Percentiles rank a stretch among this genome's conserved stretches.
These are phyloP conservation scores for Microplitis mediator DNA, from an alignment of 1,140 invertebrate genomes.

Conservation along the genomic window DNA sequence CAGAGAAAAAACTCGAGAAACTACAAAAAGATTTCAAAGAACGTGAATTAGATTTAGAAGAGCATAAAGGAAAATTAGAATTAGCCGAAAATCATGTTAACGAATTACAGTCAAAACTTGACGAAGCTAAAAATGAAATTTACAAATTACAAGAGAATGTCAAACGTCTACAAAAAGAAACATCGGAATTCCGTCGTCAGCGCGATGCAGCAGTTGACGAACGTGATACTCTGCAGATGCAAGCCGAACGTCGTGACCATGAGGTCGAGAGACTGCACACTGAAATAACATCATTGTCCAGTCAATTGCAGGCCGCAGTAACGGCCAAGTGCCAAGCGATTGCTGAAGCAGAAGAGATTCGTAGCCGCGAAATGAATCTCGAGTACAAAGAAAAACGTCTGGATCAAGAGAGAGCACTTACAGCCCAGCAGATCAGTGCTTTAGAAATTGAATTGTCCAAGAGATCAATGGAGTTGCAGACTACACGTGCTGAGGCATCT, in stretches of 20 bases:
- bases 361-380: conserved; percentile 76
- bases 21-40: conserved; percentile 66
- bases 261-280: conserved; percentile 73
- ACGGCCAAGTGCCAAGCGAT: conserved; percentile 83
- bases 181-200: conserved; percentile 64
- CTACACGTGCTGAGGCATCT: conserved; percentile 75
- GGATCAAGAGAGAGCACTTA: conserved; percentile 76
- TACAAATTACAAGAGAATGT: conserved; percentile 67
- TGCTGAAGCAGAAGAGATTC: conserved; percentile 77
- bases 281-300: conserved; percentile 68
- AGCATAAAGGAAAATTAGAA: conserved; percentile 68
- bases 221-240: conserved; percentile 71
- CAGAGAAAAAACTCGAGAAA: conserved; percentile 67
- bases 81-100: conserved; percentile 67
- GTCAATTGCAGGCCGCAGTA: conserved; percentile 73
- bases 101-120: conserved; percentile 69
- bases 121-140: conserved; percentile 67
- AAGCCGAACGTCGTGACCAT: conserved; percentile 71
- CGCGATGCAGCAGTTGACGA: conserved; percentile 73
- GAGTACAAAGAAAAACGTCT: conserved; percentile 83
- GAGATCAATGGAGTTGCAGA: conserved; percentile 77
- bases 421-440: conserved; percentile 77
- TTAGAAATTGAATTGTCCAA: conserved; percentile 78
- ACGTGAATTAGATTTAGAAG: conserved; percentile 67
- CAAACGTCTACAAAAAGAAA: conserved; percentile 63